These are phyloP conservation scores for Aricia artaxerxes DNA, from an alignment of 2,888 invertebrate species.

Conservation along the genomic window DNA sequence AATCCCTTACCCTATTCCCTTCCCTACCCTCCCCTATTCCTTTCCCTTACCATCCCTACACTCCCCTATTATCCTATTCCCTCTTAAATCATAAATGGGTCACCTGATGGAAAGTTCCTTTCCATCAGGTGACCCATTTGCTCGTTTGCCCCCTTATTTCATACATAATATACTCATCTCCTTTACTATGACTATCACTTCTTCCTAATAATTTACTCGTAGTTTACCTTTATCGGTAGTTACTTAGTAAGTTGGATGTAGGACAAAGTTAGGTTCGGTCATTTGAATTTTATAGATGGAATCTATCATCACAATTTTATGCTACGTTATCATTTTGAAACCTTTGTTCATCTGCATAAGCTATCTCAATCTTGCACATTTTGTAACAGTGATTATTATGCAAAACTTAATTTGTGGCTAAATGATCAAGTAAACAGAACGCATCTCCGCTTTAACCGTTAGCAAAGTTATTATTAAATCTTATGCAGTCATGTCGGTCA, in stretches of 20 bases:
- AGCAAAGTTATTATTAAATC: constrained; percentile 16
- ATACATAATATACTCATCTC: background rate
- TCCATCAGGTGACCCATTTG: no score
- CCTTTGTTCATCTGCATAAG: background rate
- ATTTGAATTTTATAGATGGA: background rate
- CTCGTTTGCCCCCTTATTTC: no score
- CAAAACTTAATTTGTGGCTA: constrained; percentile 1
- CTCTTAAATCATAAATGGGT: no score
- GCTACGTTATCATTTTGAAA: background rate
- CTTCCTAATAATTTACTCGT: background rate
- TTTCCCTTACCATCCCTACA: no score
- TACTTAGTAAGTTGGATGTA: no score
- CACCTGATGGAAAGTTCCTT: no score
- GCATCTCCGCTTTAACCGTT: constrained; percentile 30
- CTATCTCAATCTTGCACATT: background rate
- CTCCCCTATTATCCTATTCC: no score
- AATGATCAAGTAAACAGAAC: constrained; percentile 38
- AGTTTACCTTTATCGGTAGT: background rate
- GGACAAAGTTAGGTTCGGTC: background rate
- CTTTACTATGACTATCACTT: no score
- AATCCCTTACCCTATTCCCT: no score
- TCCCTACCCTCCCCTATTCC: no score
- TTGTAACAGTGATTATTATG: constrained; percentile 6
- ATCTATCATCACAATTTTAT: background rate
- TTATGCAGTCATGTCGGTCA: constrained; percentile 11